Base-by-base conservation (phyloP, 2,797 vertebrate genomes). In the Vipera ursinii region DNA sequence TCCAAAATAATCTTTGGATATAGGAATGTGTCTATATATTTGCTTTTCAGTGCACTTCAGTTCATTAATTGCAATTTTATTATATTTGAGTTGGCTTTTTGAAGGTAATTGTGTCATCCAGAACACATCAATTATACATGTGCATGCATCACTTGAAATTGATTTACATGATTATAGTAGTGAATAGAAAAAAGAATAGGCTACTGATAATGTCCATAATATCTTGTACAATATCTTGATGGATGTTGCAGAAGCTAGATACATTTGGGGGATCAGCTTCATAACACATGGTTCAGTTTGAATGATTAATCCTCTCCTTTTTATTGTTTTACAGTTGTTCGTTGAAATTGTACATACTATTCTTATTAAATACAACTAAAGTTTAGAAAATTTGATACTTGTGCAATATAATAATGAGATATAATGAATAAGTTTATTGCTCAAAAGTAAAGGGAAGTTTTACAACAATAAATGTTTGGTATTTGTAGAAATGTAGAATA, bases 51-150 rank as follows among this genome's bases (percentile, higher is more conserved):
- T 28, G 88, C 32, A 73, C 61, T 14, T 94, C 26, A 65, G 57
- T 8, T 93, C 26, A 69, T 92, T 94, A 55, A 55, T 85, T 92
- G 94, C 88, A 15, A 28, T 95, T 92, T 60, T 93, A 17, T 51
- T 94, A 92, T 95, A 55, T 56, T 85, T 0, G 28, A 88, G 55
- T 90, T 57, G 7, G 87, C 89, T 88, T 94, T 94, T 61, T 63
- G 56, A 89, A 94, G 82, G 5, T 92, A 24, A 78, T 95, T 88
- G 4, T 28, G 92, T 93, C 93, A 95, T 78, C 86, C 65, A 17
- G 17, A 93, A 53, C 86, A 87, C 86, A 92, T 95, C 94, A 95
- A 95, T 95, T 96, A 94, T 91, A 94, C 93, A 96, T 96, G 90
- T 92, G 90, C 95, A 93, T 96, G 93, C 92, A 95, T 94, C 91